phyloP scores from a whole-genome alignment of 2,888 invertebrate genomes.

The Microctonus hyperodae region DNA sequence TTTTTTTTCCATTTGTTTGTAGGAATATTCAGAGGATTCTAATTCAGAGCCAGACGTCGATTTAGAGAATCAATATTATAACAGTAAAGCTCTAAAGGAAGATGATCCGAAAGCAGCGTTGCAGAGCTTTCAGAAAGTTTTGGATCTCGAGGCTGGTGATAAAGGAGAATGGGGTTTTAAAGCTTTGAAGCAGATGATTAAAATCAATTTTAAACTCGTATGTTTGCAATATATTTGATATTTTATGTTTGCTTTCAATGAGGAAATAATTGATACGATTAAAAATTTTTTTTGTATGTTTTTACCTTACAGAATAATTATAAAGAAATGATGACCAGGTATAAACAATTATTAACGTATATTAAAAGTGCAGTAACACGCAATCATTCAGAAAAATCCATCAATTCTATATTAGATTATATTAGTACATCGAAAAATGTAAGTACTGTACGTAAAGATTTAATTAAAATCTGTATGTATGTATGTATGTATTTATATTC shows the following conservation, averaged over 20 bases:
- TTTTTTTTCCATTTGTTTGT: conserved; percentile 28
- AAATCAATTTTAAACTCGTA: conserved; percentile 97
- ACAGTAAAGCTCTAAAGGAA: conserved; percentile 97
- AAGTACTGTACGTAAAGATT: conserved; percentile 59
- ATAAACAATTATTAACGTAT: conserved; percentile 95
- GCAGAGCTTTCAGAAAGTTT: conserved; percentile 92
- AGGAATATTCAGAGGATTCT: conserved; percentile 99
- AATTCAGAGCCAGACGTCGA: conserved; percentile 99
- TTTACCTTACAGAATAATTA: conserved; percentile 77
- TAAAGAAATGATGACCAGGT: conserved; percentile 93
- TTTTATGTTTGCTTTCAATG: neutral
- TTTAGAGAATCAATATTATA: conserved; percentile 99
- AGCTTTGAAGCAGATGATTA: conserved; percentile 99
- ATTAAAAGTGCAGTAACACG: conserved; percentile 99
- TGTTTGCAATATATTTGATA: conserved; percentile 50
- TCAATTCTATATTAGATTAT: conserved; percentile 98
- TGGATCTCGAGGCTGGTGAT: conserved; percentile 95
- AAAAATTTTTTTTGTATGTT: conserved; percentile 7
- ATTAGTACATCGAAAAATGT: conserved; percentile 99
- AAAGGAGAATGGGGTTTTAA: conserved; percentile 99
- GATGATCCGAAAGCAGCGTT: conserved; percentile 93
- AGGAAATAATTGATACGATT: too few species aligned
- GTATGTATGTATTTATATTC: conserved; percentile 3
- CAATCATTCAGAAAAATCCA: conserved; percentile 99
- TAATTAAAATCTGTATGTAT: conserved; percentile 13